Conservation (phyloP, 2,797 vertebrate genomes). For the Trichosurus vulpecula region DNA sequence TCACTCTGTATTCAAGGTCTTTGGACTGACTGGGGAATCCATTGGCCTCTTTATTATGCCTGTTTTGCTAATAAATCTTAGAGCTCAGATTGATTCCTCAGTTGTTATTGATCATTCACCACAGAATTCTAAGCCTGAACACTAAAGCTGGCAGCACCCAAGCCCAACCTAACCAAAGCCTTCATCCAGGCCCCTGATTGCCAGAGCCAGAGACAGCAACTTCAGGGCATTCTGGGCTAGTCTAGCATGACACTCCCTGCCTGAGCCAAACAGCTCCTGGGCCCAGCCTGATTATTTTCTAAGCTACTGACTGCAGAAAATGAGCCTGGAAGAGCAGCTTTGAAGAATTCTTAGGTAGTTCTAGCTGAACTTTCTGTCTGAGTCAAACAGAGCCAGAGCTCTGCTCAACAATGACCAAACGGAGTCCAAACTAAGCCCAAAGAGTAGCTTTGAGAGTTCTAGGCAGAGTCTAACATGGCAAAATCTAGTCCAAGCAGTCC, state of each 20-base stretch:
- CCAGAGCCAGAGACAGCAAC: not conserved
- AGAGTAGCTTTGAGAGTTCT: not conserved
- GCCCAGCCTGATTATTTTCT: not conserved
- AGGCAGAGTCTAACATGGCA: not conserved
- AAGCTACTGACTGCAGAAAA: no score
- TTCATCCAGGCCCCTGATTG: not conserved
- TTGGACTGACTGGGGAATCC: not conserved
- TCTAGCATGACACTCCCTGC: not conserved
- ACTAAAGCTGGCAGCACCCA: not conserved
- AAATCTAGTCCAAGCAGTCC: not conserved
- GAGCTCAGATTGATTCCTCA: not conserved
- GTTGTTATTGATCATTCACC: not conserved
- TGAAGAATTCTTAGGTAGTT: not conserved
- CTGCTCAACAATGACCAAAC: not conserved
- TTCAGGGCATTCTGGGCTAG: not conserved
- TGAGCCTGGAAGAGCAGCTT: not conserved
- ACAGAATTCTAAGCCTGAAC: not conserved
- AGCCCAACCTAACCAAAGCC: not conserved
- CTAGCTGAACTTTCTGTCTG: not conserved
- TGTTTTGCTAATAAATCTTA: not conserved
- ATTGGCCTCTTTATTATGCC: not conserved
- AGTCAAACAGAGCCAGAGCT: not conserved
- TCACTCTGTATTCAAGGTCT: not conserved
- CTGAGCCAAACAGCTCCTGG: not conserved
- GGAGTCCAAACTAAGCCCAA: not conserved